A percentile compares a stretch with the other conserved stretches of the same genome.
Evolutionary conservation across 2,888 invertebrate genomes (phyloP).

Genomic region (Cistogaster globosa): DNA sequence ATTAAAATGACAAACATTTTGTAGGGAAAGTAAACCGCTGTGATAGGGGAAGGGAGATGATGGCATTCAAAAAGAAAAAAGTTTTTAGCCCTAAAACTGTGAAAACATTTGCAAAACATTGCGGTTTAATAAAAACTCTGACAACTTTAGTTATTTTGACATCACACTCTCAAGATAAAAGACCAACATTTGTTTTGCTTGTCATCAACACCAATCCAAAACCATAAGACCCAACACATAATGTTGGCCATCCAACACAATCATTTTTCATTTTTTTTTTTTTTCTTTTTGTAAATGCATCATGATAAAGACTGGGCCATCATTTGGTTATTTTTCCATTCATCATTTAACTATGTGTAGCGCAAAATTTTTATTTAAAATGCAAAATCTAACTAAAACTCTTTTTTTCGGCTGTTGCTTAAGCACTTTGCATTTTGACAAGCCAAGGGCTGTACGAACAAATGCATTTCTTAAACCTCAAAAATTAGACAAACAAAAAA

Average conservation of each 20-base stretch:
- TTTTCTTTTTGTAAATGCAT: neutral
- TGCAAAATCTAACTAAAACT: conserved; percentile 3
- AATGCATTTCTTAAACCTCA: neutral
- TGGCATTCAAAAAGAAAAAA: neutral
- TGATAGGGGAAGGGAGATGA: neutral
- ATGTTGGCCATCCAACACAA: neutral
- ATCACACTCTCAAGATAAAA: neutral
- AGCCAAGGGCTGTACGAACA: neutral
- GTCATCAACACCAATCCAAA: conserved; percentile 23
- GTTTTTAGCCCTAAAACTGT: neutral
- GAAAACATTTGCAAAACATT: conserved; percentile 41
- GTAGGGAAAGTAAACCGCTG: no score
- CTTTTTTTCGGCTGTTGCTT: conserved; percentile 3
- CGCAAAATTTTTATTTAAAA: neutral
- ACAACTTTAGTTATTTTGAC: conserved; percentile 25
- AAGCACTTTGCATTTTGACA: conserved; percentile 9
- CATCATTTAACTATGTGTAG: neutral
- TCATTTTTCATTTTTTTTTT: conserved; percentile 1
- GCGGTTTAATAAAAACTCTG: conserved; percentile 49
- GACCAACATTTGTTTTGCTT: conserved; percentile 7
- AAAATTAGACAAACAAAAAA: conserved; percentile 1
- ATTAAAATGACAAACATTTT: no score
- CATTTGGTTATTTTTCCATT: conserved; percentile 1
- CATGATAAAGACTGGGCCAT: neutral
- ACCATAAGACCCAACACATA: conserved; percentile 9